phyloP scores from a whole-genome alignment of 2,797 vertebrate genomes.

The Acomys russatus region DNA sequence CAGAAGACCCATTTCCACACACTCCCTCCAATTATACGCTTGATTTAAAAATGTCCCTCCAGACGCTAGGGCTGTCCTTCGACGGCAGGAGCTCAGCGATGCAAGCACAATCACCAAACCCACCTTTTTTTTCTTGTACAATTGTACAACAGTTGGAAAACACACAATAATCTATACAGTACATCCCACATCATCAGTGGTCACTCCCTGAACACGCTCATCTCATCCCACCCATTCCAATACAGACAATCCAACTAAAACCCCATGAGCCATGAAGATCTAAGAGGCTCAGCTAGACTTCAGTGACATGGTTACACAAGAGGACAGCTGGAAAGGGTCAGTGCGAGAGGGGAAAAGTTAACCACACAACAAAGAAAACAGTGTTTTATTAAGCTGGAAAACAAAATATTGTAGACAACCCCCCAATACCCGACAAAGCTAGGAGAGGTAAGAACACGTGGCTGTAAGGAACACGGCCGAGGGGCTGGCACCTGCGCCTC shows the following conservation, averaged over 20 bases:
- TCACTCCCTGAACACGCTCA: conserved; percentile 25
- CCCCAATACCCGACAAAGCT: neutral
- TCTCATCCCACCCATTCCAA: neutral
- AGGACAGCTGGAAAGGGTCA: conserved; percentile 44
- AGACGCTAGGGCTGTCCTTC: neutral
- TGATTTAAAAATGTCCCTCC: conserved; percentile 46
- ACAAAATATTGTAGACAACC: conserved; percentile 70
- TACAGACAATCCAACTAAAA: conserved; percentile 71
- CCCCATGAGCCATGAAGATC: conserved; percentile 40
- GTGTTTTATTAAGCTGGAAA: conserved; percentile 85
- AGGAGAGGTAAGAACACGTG: neutral
- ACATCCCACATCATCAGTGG: neutral
- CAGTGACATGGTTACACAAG: neutral
- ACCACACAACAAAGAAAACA: conserved; percentile 85
- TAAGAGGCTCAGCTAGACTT: conserved; percentile 10
- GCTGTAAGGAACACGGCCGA: neutral
- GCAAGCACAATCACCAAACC: neutral
- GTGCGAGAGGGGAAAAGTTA: conserved; percentile 73
- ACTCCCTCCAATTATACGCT: neutral
- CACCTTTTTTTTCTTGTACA: neutral
- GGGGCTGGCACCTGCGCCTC: neutral
- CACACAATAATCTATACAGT: conserved; percentile 24
- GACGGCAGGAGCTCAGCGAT: neutral
- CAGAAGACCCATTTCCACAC: neutral
- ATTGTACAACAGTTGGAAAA: conserved; percentile 30